A percentile compares a stretch with the other conserved stretches of the same genome.
Evolutionary conservation across 2,113 vertebrate species (phyloP).

Genomic region (Tonatia bakeri): DNA sequence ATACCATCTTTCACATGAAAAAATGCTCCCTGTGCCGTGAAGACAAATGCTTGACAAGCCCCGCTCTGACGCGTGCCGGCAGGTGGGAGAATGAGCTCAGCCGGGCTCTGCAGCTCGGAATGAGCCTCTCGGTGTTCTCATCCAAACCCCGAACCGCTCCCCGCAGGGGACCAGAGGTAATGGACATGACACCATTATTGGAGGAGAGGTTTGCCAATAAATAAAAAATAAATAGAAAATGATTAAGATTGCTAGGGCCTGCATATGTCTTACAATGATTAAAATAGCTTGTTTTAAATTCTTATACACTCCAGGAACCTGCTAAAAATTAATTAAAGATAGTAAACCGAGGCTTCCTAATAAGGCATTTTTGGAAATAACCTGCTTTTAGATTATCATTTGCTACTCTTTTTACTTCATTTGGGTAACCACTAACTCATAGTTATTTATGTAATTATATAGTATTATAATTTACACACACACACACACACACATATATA

Average conservation of each 20-base stretch:
- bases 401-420: background rate
- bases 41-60: slow-evolving; percentile 37
- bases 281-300: slow-evolving; percentile 54
- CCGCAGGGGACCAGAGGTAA: background rate
- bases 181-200: slow-evolving; percentile 29
- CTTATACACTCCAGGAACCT: background rate
- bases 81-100: slow-evolving; percentile 18
- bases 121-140: background rate
- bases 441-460: background rate
- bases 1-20: slow-evolving; percentile 45
- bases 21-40: slow-evolving; percentile 38
- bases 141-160: background rate
- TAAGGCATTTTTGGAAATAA: background rate
- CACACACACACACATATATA: background rate
- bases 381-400: background rate
- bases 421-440: background rate
- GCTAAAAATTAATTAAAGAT: background rate
- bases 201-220: background rate
- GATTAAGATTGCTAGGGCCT: background rate
- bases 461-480: background rate
- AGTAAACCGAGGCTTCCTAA: background rate
- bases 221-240: slow-evolving; percentile 13
- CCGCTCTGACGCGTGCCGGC: background rate
- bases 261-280: slow-evolving; percentile 27
- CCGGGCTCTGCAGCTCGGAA: background rate